Base-by-base conservation (phyloP, 2,888 invertebrate genomes). In the Mythimna albipuncta region DNA sequence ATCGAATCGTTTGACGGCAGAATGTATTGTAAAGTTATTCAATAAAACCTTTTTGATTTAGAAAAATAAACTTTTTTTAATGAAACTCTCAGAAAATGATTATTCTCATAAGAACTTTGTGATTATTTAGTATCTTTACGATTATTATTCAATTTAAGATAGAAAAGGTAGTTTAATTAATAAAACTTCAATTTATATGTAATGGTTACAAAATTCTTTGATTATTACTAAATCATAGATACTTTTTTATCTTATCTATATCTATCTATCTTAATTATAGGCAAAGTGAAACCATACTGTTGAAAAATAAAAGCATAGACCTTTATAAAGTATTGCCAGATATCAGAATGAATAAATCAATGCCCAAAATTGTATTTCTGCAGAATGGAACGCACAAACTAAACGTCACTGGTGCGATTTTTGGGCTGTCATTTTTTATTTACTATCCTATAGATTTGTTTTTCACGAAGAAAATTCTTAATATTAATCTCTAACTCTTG, bases 371-470 rank as follows among this genome's bases (percentile, higher is more conserved):
- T 11, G 9, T 41, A 47, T 21, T 32, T 71, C 19, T 41, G 41
- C 21, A 35, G 0, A 54, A 41, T 41, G 77, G 66, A 77, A 80
- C 77, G 76, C 61, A 13, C 6, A 6, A n/a, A 21, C 10, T n/a
- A 21, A 79, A 73, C 76, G 81, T 76, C 75, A 67, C 32, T 38
- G n/a, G 16, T 21, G 47, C 19, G 47, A 32, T 67, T 72, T 26
- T 26, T 47, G 9, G 11, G 4, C 61, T 81, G 81, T 81, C 81
- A 81, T 62, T 68, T 84, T 75, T 81, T 81, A 81, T 81, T 81
- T 84, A 81, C 81, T 55, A 67, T 80, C 58, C 67, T 26, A 54
- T 47, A 59, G 21, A 74, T 65, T 80, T 82, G 80, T 85, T 86
- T 75, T 85, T 54, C 71, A 62, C 11, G 19, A n/a, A 38, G 54